Evolutionary conservation across 2,113 vertebrate genomes (phyloP), one percentile per base, ranked within the genome.

Genomic region (Syngnathus typhle): DNA sequence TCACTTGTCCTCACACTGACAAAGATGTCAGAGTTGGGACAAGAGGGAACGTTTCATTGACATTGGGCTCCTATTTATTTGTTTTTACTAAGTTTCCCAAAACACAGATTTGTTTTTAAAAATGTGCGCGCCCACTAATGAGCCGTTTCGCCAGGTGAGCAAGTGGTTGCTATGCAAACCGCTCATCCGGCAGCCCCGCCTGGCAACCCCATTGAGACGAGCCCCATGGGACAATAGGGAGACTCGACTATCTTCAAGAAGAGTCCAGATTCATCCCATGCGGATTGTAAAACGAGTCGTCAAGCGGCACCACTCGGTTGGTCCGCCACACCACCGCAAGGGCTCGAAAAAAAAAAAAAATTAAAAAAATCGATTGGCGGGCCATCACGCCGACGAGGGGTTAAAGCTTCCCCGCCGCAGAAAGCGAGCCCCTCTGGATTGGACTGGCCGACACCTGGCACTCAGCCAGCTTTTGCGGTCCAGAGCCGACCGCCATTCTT

Each of bases 381-480:
- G 64, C 74, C 81, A 75, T 81, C 72, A 39, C 54, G 72, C n/a
- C 58, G 81, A 89, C 84, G 84, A 85, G 72, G 86, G 85, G 85
- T 89, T 88, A 83, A 89, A 68, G 75, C 79, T 85, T 82, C 13
- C 12, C 74, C 76, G 59, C 88, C 81, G 54, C 87, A 86, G 76
- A 78, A 90, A 89, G 88, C 84, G 85, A 86, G 84, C 78, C 83
- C 80, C 82, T 85, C 84, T 88, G 86, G 78, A 87, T 52, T 74
- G 72, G 71, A 85, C 58, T 19, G 18, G 12, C 43, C 43, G 15
- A 47, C 12, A 75, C 72, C 80, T 81, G 89, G 87, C 83, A 68
- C 80, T 66, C 46, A 75, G 85, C 85, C 87, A 87, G 79, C 27
- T 55, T 80, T 70, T 32, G 80, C 63, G 76, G 84, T 83, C 75